phyloP scores from a whole-genome alignment of 2,797 vertebrate genomes.

The Cichlasoma orientale region DNA sequence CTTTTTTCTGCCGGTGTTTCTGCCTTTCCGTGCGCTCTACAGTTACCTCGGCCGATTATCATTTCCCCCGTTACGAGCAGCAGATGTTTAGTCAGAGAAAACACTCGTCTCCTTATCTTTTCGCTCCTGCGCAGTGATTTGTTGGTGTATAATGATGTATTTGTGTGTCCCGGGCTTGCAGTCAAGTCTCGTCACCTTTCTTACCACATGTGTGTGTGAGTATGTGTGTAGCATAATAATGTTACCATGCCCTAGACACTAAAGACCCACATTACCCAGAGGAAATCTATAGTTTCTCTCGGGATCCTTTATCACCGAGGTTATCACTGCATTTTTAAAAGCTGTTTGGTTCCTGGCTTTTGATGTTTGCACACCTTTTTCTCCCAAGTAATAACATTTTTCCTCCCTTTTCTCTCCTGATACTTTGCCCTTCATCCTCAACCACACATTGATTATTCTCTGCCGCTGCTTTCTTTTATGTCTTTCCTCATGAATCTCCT shows the following conservation, averaged over 20 bases:
- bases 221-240: conserved; percentile 65
- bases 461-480: conserved; percentile 13
- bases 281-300: conserved; percentile 57
- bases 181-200: conserved; percentile 49
- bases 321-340: conserved; percentile 62
- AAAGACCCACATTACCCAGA: conserved; percentile 60
- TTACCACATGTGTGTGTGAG: conserved; percentile 18
- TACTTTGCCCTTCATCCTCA: conserved; percentile 32
- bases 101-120: conserved; percentile 51
- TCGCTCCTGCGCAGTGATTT: conserved; percentile 32
- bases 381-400: conserved; percentile 42
- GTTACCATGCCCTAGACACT: conserved; percentile 56
- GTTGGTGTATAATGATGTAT: conserved; percentile 43
- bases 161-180: conserved; percentile 35
- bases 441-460: conserved; percentile 23
- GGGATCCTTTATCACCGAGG: conserved; percentile 69
- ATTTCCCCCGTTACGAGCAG: conserved; percentile 47
- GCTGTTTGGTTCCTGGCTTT: conserved; percentile 21
- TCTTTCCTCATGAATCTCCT: conserved; percentile 29
- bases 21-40: conserved; percentile 18
- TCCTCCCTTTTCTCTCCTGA: neutral
- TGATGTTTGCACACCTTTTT: conserved; percentile 31
- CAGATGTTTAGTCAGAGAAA: conserved; percentile 62
- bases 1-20: neutral
- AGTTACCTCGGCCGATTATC: conserved; percentile 32